Percentiles rank a stretch among this genome's conserved stretches.
phyloP scores from a whole-genome alignment of 2,113 vertebrate species.

The Malurus melanocephalus region DNA sequence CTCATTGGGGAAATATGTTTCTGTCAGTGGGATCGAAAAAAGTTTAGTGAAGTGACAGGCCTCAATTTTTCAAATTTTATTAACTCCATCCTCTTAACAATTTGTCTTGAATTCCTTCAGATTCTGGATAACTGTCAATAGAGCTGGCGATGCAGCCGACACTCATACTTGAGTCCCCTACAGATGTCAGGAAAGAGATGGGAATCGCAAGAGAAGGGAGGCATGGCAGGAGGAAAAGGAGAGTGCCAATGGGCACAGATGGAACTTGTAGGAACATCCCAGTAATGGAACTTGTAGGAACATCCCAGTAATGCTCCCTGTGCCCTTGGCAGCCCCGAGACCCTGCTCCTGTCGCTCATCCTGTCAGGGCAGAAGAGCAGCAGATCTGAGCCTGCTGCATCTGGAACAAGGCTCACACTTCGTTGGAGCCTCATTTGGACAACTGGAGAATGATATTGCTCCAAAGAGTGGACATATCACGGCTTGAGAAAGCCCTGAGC shows the following conservation, averaged over 20 bases:
- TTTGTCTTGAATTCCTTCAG: constrained; percentile 79
- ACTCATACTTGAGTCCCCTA: neutral
- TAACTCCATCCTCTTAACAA: constrained; percentile 78
- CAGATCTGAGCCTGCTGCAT: neutral
- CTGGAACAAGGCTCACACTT: neutral
- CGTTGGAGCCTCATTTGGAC: accelerated
- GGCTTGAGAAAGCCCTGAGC: neutral
- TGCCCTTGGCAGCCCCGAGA: neutral
- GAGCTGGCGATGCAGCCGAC: neutral
- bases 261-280: neutral
- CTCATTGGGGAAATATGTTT: constrained; percentile 87
- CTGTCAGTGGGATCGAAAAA: constrained; percentile 79
- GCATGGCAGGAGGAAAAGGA: neutral
- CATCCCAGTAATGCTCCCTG: neutral
- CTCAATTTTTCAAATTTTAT: constrained; percentile 87
- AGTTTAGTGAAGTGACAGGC: constrained; percentile 79
- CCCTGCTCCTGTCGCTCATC: neutral
- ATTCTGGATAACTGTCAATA: constrained; percentile 72
- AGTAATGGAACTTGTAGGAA: neutral
- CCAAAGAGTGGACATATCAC: neutral
- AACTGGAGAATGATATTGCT: neutral
- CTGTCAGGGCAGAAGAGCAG: neutral
- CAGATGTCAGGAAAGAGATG: neutral
- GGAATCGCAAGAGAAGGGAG: neutral
- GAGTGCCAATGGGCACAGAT: neutral